Conservation (phyloP, 2,888 invertebrate genomes). For the Callosobruchus maculatus region DNA sequence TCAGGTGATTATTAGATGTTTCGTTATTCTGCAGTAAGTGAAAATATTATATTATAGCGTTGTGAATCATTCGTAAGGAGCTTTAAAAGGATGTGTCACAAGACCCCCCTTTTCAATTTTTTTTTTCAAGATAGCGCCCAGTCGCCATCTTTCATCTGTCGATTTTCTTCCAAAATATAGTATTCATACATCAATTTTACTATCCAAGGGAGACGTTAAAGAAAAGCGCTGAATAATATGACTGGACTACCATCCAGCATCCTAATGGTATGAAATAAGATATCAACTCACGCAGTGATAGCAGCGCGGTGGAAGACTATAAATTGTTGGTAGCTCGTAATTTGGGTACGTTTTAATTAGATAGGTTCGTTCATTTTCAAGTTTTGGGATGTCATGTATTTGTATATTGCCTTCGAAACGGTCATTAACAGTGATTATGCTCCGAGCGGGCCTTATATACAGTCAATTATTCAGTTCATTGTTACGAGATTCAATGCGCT, state of each 20-base stretch:
- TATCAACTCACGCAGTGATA: conserved; percentile 51
- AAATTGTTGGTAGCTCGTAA: conserved; percentile 28
- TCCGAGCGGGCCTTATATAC: not conserved
- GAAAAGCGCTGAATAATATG: not conserved
- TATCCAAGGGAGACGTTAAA: too few relatives aligned
- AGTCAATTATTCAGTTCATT: not conserved
- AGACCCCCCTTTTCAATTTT: too few relatives aligned
- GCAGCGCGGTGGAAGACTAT: conserved; percentile 37
- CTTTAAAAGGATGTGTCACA: too few relatives aligned
- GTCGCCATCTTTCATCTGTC: too few relatives aligned
- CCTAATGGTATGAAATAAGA: conserved; percentile 51
- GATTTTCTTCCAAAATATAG: too few relatives aligned
- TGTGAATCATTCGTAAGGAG: too few relatives aligned
- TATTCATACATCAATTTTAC: too few relatives aligned
- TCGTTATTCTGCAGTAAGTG: too few relatives aligned
- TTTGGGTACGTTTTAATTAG: not conserved
- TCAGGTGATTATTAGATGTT: too few relatives aligned
- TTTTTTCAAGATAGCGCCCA: too few relatives aligned
- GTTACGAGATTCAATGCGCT: too few relatives aligned
- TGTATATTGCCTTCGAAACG: not conserved
- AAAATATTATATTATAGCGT: too few relatives aligned
- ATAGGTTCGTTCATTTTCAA: not conserved
- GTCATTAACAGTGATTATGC: not conserved
- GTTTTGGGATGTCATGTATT: not conserved
- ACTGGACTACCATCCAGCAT: conserved; percentile 26